Base-by-base conservation (phyloP, 2,113 vertebrate genomes). In the Podocnemis expansa region DNA sequence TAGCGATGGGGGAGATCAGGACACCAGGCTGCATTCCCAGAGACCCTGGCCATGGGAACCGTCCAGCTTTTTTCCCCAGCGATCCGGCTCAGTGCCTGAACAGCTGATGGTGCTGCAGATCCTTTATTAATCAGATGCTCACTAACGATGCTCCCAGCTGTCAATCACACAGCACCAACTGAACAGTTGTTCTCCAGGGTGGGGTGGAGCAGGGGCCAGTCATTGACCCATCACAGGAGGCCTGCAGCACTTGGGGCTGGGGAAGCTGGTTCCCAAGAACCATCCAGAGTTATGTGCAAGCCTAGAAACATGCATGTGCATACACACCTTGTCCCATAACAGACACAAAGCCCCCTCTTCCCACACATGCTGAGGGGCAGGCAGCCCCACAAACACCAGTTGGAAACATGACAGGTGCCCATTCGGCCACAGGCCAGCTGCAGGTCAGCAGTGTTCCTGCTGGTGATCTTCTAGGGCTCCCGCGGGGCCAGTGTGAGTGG, bases 131-230 rank as follows among this genome's bases (percentile, higher is more conserved):
- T 60, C 82, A 0, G 3, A 2, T 67, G 92, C 47, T 88, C 29
- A 1, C 82, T 4, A 3, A 16, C 4, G 19, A 49, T 47, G 47
- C 47, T 47, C 51, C 55, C 38, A 55, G 29, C 25, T 58, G 80
- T 63, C 78, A 31, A 34, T 34, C 58, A 34, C 29, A 34, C 60
- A 87, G 84, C 1, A 0, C 85, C 79, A 14, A 0, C 78, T 67
- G 34, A 14, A 13, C 80, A 16, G 82, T 78, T 2, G 0, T 27
- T 0, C 0, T 0, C 41, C 3, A 17, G 34, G 16, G 31, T 13
- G 2, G 4, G 51, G 51, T 17, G 51, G 13, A 52, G 12, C 14
- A 52, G 51, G 51, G 13, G 51, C 51, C 51, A 17, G 14, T 52
- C 51, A 52, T 16, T 16, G 34, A 19, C 60, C 60, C 34, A 34